Evolutionary conservation across 2,797 vertebrate species (phyloP).

Genomic region (Phalloptychus januarius): DNA sequence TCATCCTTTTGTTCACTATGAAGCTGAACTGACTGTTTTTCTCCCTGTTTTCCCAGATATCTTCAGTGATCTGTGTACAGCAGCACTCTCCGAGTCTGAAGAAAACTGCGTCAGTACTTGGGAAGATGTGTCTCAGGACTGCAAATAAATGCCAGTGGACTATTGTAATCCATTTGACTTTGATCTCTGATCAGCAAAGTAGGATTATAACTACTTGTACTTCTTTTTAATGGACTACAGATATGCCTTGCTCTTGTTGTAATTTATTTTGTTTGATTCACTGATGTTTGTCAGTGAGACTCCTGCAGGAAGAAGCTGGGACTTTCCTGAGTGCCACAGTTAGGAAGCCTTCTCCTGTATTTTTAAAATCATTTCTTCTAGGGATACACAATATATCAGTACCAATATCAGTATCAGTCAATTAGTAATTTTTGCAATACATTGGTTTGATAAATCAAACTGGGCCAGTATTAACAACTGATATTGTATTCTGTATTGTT

Average conservation of each 20-base stretch:
- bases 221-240: slow-evolving; percentile 20
- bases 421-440: too few species aligned
- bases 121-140: slow-evolving; percentile 77
- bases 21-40: slow-evolving; percentile 18
- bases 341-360: slow-evolving; percentile 23
- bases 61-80: slow-evolving; percentile 83
- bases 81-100: slow-evolving; percentile 76
- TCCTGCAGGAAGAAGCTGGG: slow-evolving; percentile 32
- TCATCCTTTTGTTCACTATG: neutral
- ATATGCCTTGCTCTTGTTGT: slow-evolving; percentile 19
- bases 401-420: too few species aligned
- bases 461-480: too few species aligned
- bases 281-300: slow-evolving; percentile 21
- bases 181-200: slow-evolving; percentile 25
- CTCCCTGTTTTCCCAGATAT: slow-evolving; percentile 79
- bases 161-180: slow-evolving; percentile 13
- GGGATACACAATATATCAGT: too few species aligned
- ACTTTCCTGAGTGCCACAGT: slow-evolving; percentile 11
- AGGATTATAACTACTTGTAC: slow-evolving; percentile 35
- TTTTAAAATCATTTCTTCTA: neutral
- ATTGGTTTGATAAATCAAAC: too few species aligned
- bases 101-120: slow-evolving; percentile 76
- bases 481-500: too few species aligned
- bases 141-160: slow-evolving; percentile 68
- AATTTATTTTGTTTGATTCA: slow-evolving; percentile 14